Evolutionary conservation across 2,797 vertebrate genomes (phyloP), one percentile per base, ranked within the genome.

Genomic region (Chaetophractus vellerosus): DNA sequence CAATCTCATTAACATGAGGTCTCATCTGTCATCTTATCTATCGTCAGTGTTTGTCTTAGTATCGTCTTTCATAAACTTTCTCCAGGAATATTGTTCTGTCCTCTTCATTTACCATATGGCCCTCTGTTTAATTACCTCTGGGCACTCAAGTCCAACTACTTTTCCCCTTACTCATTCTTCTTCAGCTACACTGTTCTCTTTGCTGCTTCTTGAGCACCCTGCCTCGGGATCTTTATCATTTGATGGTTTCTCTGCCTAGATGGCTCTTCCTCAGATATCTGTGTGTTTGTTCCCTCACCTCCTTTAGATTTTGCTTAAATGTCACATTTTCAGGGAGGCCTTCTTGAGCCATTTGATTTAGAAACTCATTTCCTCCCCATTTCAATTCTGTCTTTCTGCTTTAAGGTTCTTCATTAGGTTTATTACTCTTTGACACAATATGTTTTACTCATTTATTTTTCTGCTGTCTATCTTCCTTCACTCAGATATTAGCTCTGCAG

Each of bases 41-140:
- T 61, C 61, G 55, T 61, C 66, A 71, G 11, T 74, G 75, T 18
- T 72, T 74, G 21, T 86, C 31, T 24, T 94, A 26, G 21, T 72
- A 36, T 57, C 52, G 2, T 19, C 61, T 85, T 92, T 72, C n/a
- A 74, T 50, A 33, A 81, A 82, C 50, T 92, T 88, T 88, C 31
- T 69, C 55, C 63, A 90, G 45, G 28, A 83, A 64, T 88, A 41
- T 52, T 75, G 23, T 48, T 66, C 24, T 75, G 84, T 93, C 41
- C 33, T 84, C 59, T 66, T 88, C 38, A 66, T 80, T 89, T 16
- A 55, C 84, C 28, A 3, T 10, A 14, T 12, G 2, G 24, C 6
- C 36, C 26, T 63, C 2, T 31, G 9, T 66, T 75, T 69, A 57
- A 41, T 80, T 76, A 36, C 24, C 48, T 81, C 50, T 38, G 23